Conservation (phyloP, 2,888 invertebrate species). For the Lacanobia wlatinum region DNA sequence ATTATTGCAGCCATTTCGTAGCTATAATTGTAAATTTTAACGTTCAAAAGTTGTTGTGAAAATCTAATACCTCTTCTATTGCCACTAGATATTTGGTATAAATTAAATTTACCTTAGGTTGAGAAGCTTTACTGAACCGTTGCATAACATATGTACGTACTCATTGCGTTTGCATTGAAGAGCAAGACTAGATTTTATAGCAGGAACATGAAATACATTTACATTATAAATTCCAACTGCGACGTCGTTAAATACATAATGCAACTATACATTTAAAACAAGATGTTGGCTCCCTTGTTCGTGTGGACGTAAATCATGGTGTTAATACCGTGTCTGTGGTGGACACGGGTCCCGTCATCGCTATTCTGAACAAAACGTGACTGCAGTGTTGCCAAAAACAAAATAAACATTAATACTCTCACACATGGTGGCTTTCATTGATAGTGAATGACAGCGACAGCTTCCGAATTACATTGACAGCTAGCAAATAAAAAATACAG, state of each 20-base stretch:
- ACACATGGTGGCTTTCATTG: constrained; percentile 60
- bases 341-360: constrained; percentile 61
- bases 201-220: constrained; percentile 7
- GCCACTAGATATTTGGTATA: neutral
- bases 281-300: constrained; percentile 48
- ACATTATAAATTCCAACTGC: constrained; percentile 6
- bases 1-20: constrained; percentile 3
- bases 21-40: neutral
- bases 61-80: neutral
- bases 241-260: constrained; percentile 43
- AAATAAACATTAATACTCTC: constrained; percentile 54
- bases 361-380: constrained; percentile 72
- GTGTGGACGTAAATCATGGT: constrained; percentile 52
- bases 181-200: constrained; percentile 16
- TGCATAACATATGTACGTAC: neutral
- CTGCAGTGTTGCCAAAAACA: constrained; percentile 65
- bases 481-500: neutral
- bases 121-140: neutral
- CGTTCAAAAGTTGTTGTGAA: neutral
- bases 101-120: neutral
- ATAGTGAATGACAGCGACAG: constrained; percentile 51
- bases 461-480: constrained; percentile 48
- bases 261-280: constrained; percentile 31
- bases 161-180: neutral
- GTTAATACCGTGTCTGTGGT: constrained; percentile 40